Evolutionary conservation across 2,797 vertebrate genomes (phyloP).

Genomic region (Perodicticus potto): DNA sequence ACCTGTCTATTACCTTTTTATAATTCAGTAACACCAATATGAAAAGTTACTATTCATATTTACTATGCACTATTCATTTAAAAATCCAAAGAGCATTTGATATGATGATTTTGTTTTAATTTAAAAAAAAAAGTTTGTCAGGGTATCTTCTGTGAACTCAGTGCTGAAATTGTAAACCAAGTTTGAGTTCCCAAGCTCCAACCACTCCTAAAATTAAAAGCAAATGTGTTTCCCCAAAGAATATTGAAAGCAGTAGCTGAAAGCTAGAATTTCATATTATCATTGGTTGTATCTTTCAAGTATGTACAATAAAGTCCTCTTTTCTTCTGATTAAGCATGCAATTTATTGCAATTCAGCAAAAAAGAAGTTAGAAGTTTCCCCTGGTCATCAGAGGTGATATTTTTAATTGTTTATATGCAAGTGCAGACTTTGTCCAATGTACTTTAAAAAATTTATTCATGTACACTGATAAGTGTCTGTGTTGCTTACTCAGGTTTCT

Average conservation of each 20-base stretch:
- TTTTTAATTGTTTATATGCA: conserved; percentile 65
- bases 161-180: conserved; percentile 87
- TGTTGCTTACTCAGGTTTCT: conserved; percentile 51
- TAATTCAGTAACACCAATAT: neutral
- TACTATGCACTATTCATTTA: neutral
- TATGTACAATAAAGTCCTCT: conserved; percentile 78
- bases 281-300: conserved; percentile 86
- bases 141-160: conserved; percentile 58
- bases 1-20: neutral
- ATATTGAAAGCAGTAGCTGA: conserved; percentile 86
- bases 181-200: conserved; percentile 87
- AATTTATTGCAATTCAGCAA: conserved; percentile 76
- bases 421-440: conserved; percentile 47
- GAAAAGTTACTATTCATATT: neutral
- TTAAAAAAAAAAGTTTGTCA: neutral
- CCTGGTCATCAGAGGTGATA: conserved; percentile 67
- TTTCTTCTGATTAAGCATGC: conserved; percentile 78
- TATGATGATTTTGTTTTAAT: neutral
- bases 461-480: conserved; percentile 47
- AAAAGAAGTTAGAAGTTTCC: conserved; percentile 84
- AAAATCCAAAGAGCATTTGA: conserved; percentile 5
- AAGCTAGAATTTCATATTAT: conserved; percentile 87
- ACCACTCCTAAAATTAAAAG: conserved; percentile 91
- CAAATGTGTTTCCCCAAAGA: conserved; percentile 91
- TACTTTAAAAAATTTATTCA: neutral